These are phyloP conservation scores for Chroicocephalus ridibundus DNA, from an alignment of 2,113 vertebrate genomes.

Conservation along the genomic window DNA sequence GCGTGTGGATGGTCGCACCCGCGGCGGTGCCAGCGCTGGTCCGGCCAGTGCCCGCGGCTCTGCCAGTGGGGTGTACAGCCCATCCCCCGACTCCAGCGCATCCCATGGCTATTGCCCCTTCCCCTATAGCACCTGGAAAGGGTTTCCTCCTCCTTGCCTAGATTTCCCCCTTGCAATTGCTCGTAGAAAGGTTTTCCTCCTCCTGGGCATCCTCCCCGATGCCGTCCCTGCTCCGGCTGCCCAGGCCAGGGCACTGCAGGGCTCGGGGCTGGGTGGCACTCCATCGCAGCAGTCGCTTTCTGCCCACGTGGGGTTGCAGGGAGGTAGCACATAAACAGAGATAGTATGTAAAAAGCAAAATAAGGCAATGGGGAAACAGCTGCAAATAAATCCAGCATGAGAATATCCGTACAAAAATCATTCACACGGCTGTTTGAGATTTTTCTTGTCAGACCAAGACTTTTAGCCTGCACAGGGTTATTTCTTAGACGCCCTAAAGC, in stretches of 20 bases:
- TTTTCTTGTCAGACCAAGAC: background rate
- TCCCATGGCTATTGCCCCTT: background rate
- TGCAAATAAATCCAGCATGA: background rate
- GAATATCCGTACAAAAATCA: background rate
- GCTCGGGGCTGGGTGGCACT: fast-evolving
- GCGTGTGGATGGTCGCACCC: background rate
- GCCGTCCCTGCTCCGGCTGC: background rate
- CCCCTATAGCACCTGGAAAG: background rate
- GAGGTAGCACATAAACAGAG: background rate
- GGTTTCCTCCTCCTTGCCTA: background rate
- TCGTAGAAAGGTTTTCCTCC: background rate
- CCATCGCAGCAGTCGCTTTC: background rate
- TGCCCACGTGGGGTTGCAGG: background rate
- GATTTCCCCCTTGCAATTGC: background rate
- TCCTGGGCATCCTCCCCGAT: background rate
- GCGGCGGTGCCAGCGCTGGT: background rate
- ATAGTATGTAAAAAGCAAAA: background rate
- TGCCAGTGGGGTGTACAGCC: background rate
- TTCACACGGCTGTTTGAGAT: background rate
- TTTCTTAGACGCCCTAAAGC: background rate
- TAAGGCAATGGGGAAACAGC: background rate
- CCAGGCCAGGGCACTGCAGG: background rate
- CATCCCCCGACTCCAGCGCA: background rate
- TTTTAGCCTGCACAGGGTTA: background rate
- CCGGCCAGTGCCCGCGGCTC: background rate